These are phyloP conservation scores for Tetraodon nigroviridis DNA, from an alignment of 2,113 vertebrate genomes.

Conservation along the genomic window DNA sequence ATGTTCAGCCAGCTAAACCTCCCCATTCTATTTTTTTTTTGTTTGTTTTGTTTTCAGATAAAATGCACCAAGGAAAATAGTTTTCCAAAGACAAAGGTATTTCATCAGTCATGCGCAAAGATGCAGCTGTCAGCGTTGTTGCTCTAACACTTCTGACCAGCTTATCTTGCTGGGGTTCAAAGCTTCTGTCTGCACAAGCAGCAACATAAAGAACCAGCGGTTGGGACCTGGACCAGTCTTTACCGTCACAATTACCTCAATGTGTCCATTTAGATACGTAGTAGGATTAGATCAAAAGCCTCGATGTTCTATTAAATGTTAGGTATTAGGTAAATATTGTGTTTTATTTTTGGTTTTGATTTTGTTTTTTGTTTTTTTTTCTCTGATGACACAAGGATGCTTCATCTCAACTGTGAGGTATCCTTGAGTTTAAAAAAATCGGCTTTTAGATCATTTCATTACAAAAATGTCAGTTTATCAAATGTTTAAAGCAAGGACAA, in stretches of 20 bases:
- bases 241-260: too few relatives aligned
- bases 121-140: not conserved
- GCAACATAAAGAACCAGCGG: too few relatives aligned
- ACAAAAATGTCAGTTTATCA: slow-evolving; percentile 14
- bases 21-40: too few relatives aligned
- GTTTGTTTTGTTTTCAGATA: slow-evolving; percentile 24
- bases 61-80: not conserved
- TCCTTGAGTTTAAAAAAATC: not conserved
- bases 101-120: not conserved
- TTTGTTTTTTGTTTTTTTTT: slow-evolving; percentile 27
- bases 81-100: not conserved
- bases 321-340: not conserved
- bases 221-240: too few relatives aligned
- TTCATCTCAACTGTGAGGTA: not conserved
- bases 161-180: too few relatives aligned
- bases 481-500: slow-evolving; percentile 4
- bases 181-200: too few relatives aligned
- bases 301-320: too few relatives aligned
- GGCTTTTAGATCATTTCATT: not conserved
- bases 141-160: too few relatives aligned
- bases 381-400: slow-evolving; percentile 13
- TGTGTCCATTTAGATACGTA: too few relatives aligned
- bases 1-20: slow-evolving; percentile 13
- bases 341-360: not conserved
- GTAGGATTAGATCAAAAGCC: too few relatives aligned